These are phyloP conservation scores for Mayetiola destructor DNA, from an alignment of 2,888 invertebrate species.

Conservation along the genomic window DNA sequence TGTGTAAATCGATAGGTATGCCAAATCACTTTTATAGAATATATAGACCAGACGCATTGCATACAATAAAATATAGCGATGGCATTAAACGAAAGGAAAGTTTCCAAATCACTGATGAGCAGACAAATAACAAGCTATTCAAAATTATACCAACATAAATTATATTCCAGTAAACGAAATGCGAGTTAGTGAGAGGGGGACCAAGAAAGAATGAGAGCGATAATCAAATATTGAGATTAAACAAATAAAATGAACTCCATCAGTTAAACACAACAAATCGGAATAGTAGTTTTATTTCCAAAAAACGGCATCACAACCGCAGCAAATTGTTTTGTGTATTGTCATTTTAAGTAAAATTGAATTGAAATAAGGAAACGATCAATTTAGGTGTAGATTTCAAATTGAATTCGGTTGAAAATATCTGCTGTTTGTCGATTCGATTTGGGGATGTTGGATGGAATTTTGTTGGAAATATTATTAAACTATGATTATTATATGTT, in stretches of 20 bases:
- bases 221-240: neutral
- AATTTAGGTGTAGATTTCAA: constrained; percentile 19
- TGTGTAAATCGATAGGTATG: no score
- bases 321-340: constrained; percentile 10
- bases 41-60: no score
- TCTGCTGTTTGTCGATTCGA: constrained; percentile 14
- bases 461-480: no score
- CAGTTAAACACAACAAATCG: neutral
- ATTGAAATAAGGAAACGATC: constrained; percentile 22
- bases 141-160: constrained; percentile 12
- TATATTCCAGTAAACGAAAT: neutral
- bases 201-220: neutral
- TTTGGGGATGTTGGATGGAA: no score
- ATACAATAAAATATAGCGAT: no score
- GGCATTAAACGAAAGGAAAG: no score
- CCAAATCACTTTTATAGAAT: no score
- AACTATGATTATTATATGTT: constrained; percentile 10
- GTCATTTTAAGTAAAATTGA: constrained; percentile 9
- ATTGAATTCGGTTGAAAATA: constrained; percentile 16
- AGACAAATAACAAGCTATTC: constrained; percentile 12
- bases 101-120: constrained; percentile 11
- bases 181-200: neutral
- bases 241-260: neutral
- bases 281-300: no score
- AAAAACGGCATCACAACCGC: neutral